Evolutionary conservation across 2,113 vertebrate species (phyloP).

Genomic region (Ornithorhynchus anatinus): DNA sequence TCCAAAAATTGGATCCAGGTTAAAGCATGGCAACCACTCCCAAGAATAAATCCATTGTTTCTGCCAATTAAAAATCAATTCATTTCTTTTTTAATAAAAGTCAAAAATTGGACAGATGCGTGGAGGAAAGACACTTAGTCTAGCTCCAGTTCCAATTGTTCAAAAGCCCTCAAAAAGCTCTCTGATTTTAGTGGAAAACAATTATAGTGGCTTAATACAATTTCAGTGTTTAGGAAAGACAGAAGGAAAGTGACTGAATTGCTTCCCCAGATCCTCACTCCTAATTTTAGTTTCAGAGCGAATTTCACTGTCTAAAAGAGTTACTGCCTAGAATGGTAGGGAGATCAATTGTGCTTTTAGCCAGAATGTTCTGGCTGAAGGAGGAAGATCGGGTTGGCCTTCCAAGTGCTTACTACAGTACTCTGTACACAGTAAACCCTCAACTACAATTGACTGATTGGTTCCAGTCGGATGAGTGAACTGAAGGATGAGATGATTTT

Average conservation of each 20-base stretch:
- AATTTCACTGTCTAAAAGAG: too few species aligned
- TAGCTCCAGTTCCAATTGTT: not conserved
- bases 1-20: slow-evolving; percentile 50
- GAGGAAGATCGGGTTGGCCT: too few species aligned
- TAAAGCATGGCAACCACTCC: slow-evolving; percentile 37
- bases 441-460: too few species aligned
- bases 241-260: not conserved
- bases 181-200: not conserved
- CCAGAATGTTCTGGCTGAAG: too few species aligned
- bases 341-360: too few species aligned
- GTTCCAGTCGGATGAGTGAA: too few species aligned
- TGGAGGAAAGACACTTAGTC: not conserved
- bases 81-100: not conserved
- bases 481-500: too few species aligned
- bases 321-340: too few species aligned
- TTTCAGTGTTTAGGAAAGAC: not conserved
- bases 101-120: not conserved
- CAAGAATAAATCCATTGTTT: slow-evolving; percentile 33
- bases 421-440: too few species aligned
- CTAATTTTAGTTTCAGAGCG: too few species aligned
- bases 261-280: too few species aligned
- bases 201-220: not conserved
- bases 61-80: slow-evolving; percentile 8
- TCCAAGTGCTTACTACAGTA: too few species aligned
- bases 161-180: not conserved